phyloP scores from a whole-genome alignment of 2,888 invertebrate genomes.

The Platyscelio sp. region DNA sequence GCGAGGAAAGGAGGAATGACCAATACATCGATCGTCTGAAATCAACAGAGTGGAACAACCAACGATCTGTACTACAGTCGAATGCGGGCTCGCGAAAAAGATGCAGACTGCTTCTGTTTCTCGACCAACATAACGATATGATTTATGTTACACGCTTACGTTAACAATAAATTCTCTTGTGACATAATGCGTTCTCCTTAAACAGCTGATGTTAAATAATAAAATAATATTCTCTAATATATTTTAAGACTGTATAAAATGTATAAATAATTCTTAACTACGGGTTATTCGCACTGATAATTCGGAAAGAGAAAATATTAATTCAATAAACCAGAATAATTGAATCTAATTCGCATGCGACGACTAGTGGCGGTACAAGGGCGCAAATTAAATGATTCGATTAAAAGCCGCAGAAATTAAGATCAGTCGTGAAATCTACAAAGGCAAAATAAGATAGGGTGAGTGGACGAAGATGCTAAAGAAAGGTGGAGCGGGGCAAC shows the following conservation, averaged over 20 bases:
- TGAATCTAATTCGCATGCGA: conserved; percentile 79
- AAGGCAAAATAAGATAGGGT: conserved; percentile 78
- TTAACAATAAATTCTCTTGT: conserved; percentile 31
- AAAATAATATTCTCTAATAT: no score
- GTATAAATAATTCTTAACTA: no score
- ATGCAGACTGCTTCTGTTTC: conserved; percentile 59
- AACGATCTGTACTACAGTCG: conserved; percentile 74
- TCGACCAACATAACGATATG: conserved; percentile 50
- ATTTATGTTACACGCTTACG: conserved; percentile 45
- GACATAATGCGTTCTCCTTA: conserved; percentile 35
- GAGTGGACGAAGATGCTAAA: conserved; percentile 20
- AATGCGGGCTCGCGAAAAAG: no score
- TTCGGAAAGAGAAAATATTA: conserved; percentile 68
- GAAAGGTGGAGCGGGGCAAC: conserved; percentile 38
- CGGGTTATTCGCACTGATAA: conserved; percentile 19
- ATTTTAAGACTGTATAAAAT: no score
- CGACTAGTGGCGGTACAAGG: conserved; percentile 76
- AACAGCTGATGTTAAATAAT: no score
- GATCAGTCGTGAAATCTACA: conserved; percentile 76
- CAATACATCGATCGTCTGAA: conserved; percentile 50
- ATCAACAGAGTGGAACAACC: conserved; percentile 76
- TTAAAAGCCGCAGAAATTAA: conserved; percentile 81
- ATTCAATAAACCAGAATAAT: conserved; percentile 81
- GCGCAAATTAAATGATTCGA: conserved; percentile 83
- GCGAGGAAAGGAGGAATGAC: conserved; percentile 54